phyloP scores from a whole-genome alignment of 2,797 vertebrate genomes.

The Loris lydekkerianus region DNA sequence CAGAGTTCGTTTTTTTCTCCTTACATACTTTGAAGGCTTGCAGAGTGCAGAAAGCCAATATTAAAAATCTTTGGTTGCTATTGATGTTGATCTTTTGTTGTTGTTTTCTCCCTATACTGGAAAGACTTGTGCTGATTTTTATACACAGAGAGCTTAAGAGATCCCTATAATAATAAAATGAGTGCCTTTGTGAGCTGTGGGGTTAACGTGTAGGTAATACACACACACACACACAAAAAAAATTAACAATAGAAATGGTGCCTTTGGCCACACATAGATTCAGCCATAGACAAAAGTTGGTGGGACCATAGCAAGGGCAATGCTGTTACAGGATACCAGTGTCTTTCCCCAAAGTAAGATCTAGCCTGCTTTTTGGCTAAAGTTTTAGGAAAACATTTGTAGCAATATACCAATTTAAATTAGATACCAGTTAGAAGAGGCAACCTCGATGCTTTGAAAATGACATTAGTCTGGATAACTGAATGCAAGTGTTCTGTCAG shows the following conservation, averaged over 20 bases:
- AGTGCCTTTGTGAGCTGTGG: background rate
- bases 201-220: background rate
- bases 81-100: background rate
- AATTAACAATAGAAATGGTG: background rate
- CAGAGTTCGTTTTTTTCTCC: slow-evolving; percentile 2
- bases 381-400: background rate
- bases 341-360: background rate
- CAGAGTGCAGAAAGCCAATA: background rate
- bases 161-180: background rate
- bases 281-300: background rate
- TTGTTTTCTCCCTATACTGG: background rate
- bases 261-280: background rate
- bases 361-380: background rate
- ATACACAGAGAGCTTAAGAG: background rate
- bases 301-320: background rate
- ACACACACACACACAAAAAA: background rate
- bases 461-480: background rate
- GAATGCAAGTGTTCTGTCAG: background rate
- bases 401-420: background rate
- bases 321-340: background rate
- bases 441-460: background rate
- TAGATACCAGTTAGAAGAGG: background rate
- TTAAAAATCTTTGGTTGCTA: background rate
- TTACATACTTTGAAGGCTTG: background rate
- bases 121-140: background rate